phyloP scores from a whole-genome alignment of 1,140 invertebrate species.

The Parapsyche elsis region DNA sequence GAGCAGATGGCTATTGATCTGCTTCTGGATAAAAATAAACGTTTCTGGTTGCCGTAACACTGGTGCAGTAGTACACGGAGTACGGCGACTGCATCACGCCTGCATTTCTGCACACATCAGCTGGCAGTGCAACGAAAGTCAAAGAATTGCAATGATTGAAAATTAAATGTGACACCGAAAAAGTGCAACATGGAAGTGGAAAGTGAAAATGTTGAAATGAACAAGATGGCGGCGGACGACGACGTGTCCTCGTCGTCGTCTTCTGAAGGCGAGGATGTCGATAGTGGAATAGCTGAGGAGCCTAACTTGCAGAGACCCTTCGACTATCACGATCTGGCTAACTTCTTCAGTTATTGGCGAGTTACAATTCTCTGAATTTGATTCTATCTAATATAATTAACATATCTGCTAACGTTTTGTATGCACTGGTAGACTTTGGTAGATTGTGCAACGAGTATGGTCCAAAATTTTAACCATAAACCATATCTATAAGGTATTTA shows the following conservation, averaged over 20 bases:
- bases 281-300: constrained; percentile 54
- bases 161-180: constrained; percentile 10
- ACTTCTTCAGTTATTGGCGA: constrained; percentile 54
- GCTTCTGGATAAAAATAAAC: constrained; percentile 36
- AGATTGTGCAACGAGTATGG: too few species aligned
- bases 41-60: constrained; percentile 38
- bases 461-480: too few species aligned
- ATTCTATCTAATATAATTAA: too few species aligned
- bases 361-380: neutral
- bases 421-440: too few species aligned
- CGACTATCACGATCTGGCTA: constrained; percentile 53
- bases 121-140: neutral
- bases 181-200: constrained; percentile 23
- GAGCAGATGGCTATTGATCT: constrained; percentile 37
- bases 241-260: neutral
- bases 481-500: too few species aligned
- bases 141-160: neutral
- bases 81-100: constrained; percentile 40
- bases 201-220: constrained; percentile 22
- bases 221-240: constrained; percentile 21
- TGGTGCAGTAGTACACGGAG: constrained; percentile 41
- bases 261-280: constrained; percentile 50
- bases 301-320: constrained; percentile 46
- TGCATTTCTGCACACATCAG: neutral
- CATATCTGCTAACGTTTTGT: too few species aligned